Evolutionary conservation across 2,888 invertebrate species (phyloP), one percentile per base, ranked within the genome.

Genomic region (Neoaliturus tenellus): DNA sequence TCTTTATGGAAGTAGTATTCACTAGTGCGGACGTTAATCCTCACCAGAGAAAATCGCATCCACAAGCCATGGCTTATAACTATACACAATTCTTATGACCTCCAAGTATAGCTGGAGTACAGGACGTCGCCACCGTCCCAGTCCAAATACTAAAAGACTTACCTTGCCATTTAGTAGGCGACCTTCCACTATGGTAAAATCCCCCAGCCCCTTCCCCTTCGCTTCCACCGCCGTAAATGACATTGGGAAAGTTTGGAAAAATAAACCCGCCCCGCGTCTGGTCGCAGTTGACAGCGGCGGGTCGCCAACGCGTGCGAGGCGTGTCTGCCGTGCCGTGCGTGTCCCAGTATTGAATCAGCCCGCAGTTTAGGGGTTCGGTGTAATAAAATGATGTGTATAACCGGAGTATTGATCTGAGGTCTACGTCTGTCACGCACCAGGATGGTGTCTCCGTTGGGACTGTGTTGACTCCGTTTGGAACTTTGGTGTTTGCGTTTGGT

Each of bases 321-420:
- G 51, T 51, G 55, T 35, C 35, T 20, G n/a, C 6, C 71, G 71
- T 71, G 71, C 20, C 78, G 55, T 78, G 78, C 78, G 51, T 33
- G 51, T 28, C 33, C n/a, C 78, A 2, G 75, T 78, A 55, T 78
- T 78, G 78, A 78, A 78, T 33, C 55, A 48, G 78, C 55, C 55
- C 23, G 41, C 23, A 71, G 71, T 71, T 71, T 71, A 41, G 41
- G 55, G 78, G n/a, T 51, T 5, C 78, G 12, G 20, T 25, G 48
- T 78, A 78, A 78, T 78, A 78, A 78, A 78, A 78, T 78, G 78
- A 78, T 55, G 78, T 51, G 78, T 78, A 78, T 75, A 48, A 78
- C 78, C 78, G 55, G 31, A 33, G 20, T 55, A 78, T 78, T 55
- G 78, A 78, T 78, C 55, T 78, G 51, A 20, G 51, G 78, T 51